Percentiles rank a stretch among this genome's conserved stretches.
Evolutionary conservation across 53 echinoderm and acorn worm species (phyloP).

Genomic region (Echinarachnius parma): DNA sequence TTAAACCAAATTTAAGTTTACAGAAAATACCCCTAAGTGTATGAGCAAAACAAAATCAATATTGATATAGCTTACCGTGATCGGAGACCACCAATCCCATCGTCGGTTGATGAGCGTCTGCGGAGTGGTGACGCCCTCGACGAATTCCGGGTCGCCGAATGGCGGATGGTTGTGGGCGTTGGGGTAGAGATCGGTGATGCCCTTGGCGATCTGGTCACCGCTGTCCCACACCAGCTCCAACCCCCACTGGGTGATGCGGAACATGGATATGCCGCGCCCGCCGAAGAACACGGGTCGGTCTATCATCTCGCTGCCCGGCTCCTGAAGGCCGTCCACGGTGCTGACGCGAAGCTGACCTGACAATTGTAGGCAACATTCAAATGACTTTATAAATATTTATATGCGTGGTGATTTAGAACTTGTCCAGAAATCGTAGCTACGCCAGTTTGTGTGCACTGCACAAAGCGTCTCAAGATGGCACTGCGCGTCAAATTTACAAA

Average conservation of each 20-base stretch:
- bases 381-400: too few relatives aligned
- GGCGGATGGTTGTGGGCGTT: constrained; percentile 37
- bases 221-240: constrained; percentile 39
- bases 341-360: constrained; percentile 42
- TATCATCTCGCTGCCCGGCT: constrained; percentile 6
- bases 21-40: too few relatives aligned
- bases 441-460: too few relatives aligned
- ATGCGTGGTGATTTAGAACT: too few relatives aligned
- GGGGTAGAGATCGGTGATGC: constrained; percentile 30
- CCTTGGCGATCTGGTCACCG: constrained; percentile 28
- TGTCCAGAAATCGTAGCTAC: too few relatives aligned
- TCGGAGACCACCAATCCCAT: constrained; percentile 22
- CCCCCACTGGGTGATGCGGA: not conserved
- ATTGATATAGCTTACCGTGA: too few relatives aligned
- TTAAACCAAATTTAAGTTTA: too few relatives aligned
- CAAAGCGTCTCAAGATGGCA: too few relatives aligned
- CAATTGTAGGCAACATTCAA: too few relatives aligned
- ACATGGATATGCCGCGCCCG: constrained; percentile 43
- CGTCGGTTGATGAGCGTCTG: not conserved
- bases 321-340: constrained; percentile 15
- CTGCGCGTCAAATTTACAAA: too few relatives aligned
- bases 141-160: constrained; percentile 23
- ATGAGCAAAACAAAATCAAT: too few relatives aligned
- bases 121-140: not conserved
- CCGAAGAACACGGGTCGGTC: constrained; percentile 35